A percentile compares a stretch with the other conserved stretches of the same genome.
These are phyloP conservation scores for Hydrozoanthus tunicans DNA, from an alignment of 64 coral and sea anemone genomes.

Conservation along the genomic window DNA sequence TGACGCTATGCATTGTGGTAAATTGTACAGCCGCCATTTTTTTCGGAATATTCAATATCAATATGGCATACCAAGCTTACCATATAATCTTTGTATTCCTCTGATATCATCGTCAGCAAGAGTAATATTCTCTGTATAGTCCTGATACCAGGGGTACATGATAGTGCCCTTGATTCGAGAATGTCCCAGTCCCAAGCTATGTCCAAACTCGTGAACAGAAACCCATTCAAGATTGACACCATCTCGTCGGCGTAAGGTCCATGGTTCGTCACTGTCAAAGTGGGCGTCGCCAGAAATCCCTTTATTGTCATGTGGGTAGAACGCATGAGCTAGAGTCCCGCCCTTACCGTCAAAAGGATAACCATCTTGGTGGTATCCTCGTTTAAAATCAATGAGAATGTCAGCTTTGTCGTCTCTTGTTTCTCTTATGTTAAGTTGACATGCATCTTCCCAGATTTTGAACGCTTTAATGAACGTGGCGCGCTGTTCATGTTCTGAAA, in stretches of 20 bases:
- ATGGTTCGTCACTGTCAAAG: conserved; percentile 72
- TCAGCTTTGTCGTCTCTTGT: conserved; percentile 33
- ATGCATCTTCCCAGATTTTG: conserved; percentile 45
- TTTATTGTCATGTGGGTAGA: conserved; percentile 62
- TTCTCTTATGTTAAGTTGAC: conserved; percentile 50
- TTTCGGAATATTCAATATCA: no score
- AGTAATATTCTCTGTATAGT: conserved; percentile 48
- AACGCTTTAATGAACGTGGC: conserved; percentile 48
- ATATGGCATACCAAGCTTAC: not conserved
- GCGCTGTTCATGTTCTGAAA: conserved; percentile 14
- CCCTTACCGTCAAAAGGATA: conserved; percentile 75
- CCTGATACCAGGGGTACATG: conserved; percentile 78
- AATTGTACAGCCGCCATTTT: no score
- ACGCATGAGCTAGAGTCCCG: conserved; percentile 70
- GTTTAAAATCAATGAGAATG: conserved; percentile 62
- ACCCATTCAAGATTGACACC: conserved; percentile 75
- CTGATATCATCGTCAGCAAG: conserved; percentile 64
- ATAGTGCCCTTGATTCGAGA: conserved; percentile 60
- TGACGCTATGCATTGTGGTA: no score
- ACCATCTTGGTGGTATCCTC: conserved; percentile 44
- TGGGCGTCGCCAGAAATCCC: conserved; percentile 69
- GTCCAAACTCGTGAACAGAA: conserved; percentile 76
- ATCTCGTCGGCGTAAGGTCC: conserved; percentile 3
- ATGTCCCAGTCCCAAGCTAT: conserved; percentile 54
- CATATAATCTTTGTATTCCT: conserved; percentile 65